Base-by-base conservation (phyloP, 1,140 invertebrate species). In the Orchestia grillus region DNA sequence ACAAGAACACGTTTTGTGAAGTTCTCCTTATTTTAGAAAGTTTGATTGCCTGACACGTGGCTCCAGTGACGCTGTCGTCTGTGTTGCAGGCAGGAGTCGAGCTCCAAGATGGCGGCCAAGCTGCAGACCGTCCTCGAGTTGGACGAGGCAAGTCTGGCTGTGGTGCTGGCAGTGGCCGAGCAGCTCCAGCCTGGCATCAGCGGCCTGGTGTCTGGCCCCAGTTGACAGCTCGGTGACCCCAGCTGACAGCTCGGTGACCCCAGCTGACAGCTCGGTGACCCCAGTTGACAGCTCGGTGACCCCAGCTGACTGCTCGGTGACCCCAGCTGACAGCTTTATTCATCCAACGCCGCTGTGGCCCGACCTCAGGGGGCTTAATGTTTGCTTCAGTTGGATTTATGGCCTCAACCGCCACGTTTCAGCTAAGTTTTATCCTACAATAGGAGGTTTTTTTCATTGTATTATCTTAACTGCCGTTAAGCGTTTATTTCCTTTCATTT, bases 161-260 rank as follows among this genome's bases (percentile, higher is more conserved):
- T 94, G 36, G 92, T 94, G 92, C 92, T 94, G 92, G 44, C 92
- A 0, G 36, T 94, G 40, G 92, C 41, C 6, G 92, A 94, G 92
- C 43, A 94, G 92, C 92, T 94, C 41, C 92, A 94, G 44, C 92
- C 92, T 94, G 92, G 92, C 44, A 1, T 94, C 92, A 45, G 92
- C 19, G 6, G 44, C 19, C 92, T 94, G 6, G 44, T 94, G 4
- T 15, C 92, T 45, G 92, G 92, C 6, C 43, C 11, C 16, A n/a
- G 41, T 11, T 94, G 92, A 94, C 40, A 16, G 3, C 92, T 47
- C 40, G 43, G 41, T 19, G 62, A 36, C 28, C 28, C 36, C 28
- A 36, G 28, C 15, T 77, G 62, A 77, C 15, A 3, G 36, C 92
- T 94, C 40, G 19, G 41, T 19, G 62, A 36, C 36, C 28, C 36